phyloP scores from a whole-genome alignment of 2,888 invertebrate genomes.

The Elysia crispata region DNA sequence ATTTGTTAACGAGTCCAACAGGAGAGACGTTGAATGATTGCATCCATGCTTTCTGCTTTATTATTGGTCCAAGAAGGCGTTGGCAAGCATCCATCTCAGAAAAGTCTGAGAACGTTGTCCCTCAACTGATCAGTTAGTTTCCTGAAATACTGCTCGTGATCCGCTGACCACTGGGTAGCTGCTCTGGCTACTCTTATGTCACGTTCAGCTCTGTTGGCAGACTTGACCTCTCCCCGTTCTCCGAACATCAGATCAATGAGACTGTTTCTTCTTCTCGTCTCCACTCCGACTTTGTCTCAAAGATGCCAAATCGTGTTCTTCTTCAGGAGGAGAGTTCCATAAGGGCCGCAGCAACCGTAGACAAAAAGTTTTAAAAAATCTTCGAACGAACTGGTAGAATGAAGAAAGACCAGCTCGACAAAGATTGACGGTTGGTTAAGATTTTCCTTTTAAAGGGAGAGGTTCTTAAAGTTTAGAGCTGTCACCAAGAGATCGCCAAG shows the following conservation, averaged over 20 bases:
- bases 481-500: conserved; percentile 31
- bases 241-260: conserved; percentile 19
- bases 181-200: conserved; percentile 26
- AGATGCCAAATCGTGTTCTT: conserved; percentile 21
- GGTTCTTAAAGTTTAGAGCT: conserved; percentile 32
- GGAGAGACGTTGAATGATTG: conserved; percentile 1
- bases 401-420: conserved; percentile 26
- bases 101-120: conserved; percentile 22
- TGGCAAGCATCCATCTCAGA: conserved; percentile 9
- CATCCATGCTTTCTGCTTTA: conserved; percentile 15
- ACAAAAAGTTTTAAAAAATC: conserved; percentile 27
- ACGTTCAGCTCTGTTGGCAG: conserved; percentile 13
- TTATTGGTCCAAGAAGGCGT: conserved; percentile 13
- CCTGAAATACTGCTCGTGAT: neutral
- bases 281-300: conserved; percentile 13
- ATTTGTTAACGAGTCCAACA: conserved; percentile 16
- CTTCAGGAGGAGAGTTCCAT: conserved; percentile 27
- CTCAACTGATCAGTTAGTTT: conserved; percentile 21
- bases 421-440: conserved; percentile 26
- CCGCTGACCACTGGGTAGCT: no score
- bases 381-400: conserved; percentile 26
- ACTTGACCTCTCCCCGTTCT: conserved; percentile 7
- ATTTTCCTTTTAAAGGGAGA: conserved; percentile 29
- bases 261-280: conserved; percentile 17
- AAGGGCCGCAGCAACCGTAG: conserved; percentile 20